Evolutionary conservation across 2,888 invertebrate species (phyloP), one percentile per base, ranked within the genome.

Genomic region (Biston stratarius): DNA sequence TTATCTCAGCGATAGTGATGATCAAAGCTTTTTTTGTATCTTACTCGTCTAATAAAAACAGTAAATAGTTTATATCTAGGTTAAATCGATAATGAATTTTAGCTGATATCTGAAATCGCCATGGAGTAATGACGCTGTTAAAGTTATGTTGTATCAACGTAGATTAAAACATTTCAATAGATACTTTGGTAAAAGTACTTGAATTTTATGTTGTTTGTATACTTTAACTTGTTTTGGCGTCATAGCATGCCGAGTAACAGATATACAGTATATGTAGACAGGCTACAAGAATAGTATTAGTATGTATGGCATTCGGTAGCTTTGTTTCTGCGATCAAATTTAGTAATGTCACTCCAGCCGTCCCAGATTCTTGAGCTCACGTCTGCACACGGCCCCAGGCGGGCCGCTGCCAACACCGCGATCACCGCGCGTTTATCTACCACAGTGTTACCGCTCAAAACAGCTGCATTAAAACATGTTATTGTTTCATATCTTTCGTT

Each of bases 321-420:
- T 90, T 89, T 91, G 90, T 91, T 88, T 82, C 85, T 80, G 82
- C 79, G 89, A 90, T 92, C 91, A 91, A 91, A 93, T 92, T 91
- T 93, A 93, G 92, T 92, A 90, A 88, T 92, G 93, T 92, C 92
- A 91, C 91, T 94, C 93, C 93, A 94, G 93, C 77, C 91, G 93
- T 83, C 91, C 92, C 89, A 91, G 89, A 92, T 93, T 90, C 90
- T 57, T 79, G 83, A 81, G 83, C 89, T 87, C 82, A 87, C 87
- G 86, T 89, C 84, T 94, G 93, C 93, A 87, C 93, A 94, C 93
- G 93, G 93, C 93, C 86, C 93, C 85, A 89, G 79, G 73, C 74
- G 80, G 74, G 62, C 57, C 85, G 91, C 80, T 92, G 93, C 93
- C 93, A 92, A 92, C 82, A 71, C 61, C 64, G 67, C 61, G 51